Evolutionary conservation across 2,113 vertebrate species (phyloP), one percentile per base, ranked within the genome.

Genomic region (Morone saxatilis): DNA sequence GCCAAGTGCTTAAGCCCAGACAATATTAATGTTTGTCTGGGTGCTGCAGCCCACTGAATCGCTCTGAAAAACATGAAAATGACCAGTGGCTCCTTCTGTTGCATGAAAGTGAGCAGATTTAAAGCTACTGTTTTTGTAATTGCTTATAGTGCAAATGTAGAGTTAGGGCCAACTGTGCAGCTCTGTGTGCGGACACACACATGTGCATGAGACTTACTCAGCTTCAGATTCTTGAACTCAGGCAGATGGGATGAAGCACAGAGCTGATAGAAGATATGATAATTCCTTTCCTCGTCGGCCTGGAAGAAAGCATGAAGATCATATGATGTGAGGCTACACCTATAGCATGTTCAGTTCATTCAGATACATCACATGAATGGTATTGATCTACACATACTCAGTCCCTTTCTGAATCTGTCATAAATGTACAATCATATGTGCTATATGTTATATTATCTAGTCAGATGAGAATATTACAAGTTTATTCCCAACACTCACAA

Each of bases 241-340:
- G 98, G 96, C 83, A 98, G 91, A 71, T 97, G 94, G 80, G 97
- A 95, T 70, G 97, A 99, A 81, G 98, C 98, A 95, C 98, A 99
- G 66, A 99, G 97, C 84, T 99, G 98, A 92, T 99, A 99, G 94
- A 99, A 99, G 91, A 99, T 96, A 81, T 99, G 98, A 86, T 99
- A 99, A 94, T 99, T 99, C 93, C 98, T 97, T 93, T 99, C 98
- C 43, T 99, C 98, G 73, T 99, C 98, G 73, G 98, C 98, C 98
- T 99, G 94, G 1, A 73, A 71, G 53, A 71, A 68, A 81, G 8
- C 14, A 85, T 40, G 12, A 47, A 73, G 9, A 66, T 3, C 0
- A 68, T 5, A 38, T 20, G 31, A 57, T 25, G n/a, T 41, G n/a
- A 74, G 19, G 38, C 14, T n/a, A 19, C 13, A 60, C 61, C 6